A percentile compares a stretch with the other conserved stretches of the same genome.
Conservation (phyloP, 1,140 invertebrate species). For the Carposina sasakii region DNA sequence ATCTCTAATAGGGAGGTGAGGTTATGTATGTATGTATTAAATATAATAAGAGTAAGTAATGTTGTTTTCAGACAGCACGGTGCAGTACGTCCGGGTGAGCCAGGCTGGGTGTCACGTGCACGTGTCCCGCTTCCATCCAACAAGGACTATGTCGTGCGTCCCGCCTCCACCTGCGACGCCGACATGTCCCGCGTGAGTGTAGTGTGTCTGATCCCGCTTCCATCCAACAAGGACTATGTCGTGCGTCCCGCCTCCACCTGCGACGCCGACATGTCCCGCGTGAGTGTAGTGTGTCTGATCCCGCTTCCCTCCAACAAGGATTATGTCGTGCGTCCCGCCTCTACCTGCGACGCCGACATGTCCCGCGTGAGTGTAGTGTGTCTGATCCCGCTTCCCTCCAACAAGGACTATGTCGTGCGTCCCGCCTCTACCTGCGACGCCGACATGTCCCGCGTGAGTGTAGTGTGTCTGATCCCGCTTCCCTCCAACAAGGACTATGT, state of each 20-base stretch:
- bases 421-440: slow-evolving; percentile 93
- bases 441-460: slow-evolving; percentile 87
- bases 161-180: slow-evolving; percentile 90
- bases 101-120: slow-evolving; percentile 95
- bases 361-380: no score
- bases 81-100: slow-evolving; percentile 91
- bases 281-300: no score
- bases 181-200: slow-evolving; percentile 85
- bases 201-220: no score
- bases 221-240: slow-evolving; percentile 98
- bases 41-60: no score
- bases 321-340: slow-evolving; percentile 95
- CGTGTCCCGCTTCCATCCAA: slow-evolving; percentile 95
- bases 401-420: slow-evolving; percentile 96
- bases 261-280: slow-evolving; percentile 87
- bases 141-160: slow-evolving; percentile 97
- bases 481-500: slow-evolving; percentile 98
- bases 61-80: no score
- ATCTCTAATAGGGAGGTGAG: no score
- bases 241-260: slow-evolving; percentile 93
- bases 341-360: slow-evolving; percentile 90
- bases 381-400: slow-evolving; percentile 95
- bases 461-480: no score
- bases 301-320: slow-evolving; percentile 97
- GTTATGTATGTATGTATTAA: not conserved